Conservation (phyloP, 23 tunicate genomes). For the Phallusia fumigata region DNA sequence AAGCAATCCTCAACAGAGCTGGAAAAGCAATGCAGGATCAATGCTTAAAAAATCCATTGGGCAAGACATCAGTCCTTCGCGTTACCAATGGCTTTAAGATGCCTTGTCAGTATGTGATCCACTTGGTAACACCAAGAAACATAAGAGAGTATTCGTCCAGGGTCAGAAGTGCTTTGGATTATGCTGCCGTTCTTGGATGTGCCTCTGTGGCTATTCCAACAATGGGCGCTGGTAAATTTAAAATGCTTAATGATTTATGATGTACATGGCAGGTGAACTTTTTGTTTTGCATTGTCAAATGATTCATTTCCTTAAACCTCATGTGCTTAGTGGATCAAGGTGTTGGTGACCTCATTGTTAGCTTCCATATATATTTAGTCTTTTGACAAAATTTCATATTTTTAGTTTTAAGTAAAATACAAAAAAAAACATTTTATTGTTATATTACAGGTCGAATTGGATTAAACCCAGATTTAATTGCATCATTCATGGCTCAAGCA, state of each 20-base stretch:
- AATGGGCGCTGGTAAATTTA: constrained; percentile 27
- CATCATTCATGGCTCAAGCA: not conserved
- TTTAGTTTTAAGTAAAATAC: too few relatives aligned
- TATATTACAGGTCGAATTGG: constrained; percentile 16
- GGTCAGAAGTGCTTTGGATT: constrained; percentile 27
- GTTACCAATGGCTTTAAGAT: constrained; percentile 20
- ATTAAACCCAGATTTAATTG: not conserved
- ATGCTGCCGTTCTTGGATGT: constrained; percentile 26
- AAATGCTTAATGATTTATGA: not conserved
- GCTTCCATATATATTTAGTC: too few relatives aligned
- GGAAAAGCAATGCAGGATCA: constrained; percentile 18
- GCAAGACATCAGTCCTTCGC: constrained; percentile 13
- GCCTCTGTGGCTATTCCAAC: constrained; percentile 40
- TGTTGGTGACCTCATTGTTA: too few relatives aligned
- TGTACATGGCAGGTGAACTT: too few relatives aligned
- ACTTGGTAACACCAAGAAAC: constrained; percentile 25
- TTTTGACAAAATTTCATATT: too few relatives aligned
- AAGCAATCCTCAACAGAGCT: constrained; percentile 28
- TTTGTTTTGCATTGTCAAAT: too few relatives aligned
- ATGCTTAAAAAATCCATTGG: constrained; percentile 2
- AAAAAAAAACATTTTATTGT: too few relatives aligned
- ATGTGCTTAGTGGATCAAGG: too few relatives aligned
- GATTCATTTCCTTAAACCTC: too few relatives aligned
- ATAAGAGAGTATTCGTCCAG: not conserved
- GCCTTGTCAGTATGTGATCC: constrained; percentile 35